Percentiles rank a stretch among this genome's conserved stretches.
These are phyloP conservation scores for Poeciliopsis infans DNA, from an alignment of 2,797 vertebrate genomes.

Conservation along the genomic window DNA sequence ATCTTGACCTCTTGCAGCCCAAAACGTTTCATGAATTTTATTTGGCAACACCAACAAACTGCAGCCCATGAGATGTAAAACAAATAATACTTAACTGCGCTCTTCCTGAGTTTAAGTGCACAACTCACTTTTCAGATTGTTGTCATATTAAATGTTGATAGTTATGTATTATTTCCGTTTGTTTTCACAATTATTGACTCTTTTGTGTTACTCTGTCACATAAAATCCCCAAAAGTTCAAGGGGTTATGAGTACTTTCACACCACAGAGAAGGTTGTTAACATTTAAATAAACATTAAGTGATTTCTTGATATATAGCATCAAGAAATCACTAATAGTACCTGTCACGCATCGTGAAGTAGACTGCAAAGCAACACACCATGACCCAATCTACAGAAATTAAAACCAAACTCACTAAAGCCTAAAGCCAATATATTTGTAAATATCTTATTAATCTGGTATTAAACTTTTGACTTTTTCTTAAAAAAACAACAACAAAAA, in stretches of 20 bases:
- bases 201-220: neutral
- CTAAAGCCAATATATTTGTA: neutral
- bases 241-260: neutral
- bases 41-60: neutral
- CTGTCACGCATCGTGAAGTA: neutral
- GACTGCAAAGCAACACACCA: neutral
- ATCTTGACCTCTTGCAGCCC: neutral
- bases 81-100: neutral
- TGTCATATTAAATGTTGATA: neutral
- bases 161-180: neutral
- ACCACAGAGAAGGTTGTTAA: neutral
- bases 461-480: neutral
- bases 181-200: neutral
- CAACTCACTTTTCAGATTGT: neutral
- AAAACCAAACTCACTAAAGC: neutral
- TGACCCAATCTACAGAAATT: neutral
- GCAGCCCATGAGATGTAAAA: neutral
- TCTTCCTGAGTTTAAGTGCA: neutral
- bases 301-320: neutral
- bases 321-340: neutral
- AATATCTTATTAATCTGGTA: neutral
- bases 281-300: neutral
- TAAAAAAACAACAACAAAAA: too few relatives aligned
- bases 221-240: neutral
- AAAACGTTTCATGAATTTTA: neutral